Base-by-base conservation (phyloP, 2,113 vertebrate species). In the Geothlypis trichas region DNA sequence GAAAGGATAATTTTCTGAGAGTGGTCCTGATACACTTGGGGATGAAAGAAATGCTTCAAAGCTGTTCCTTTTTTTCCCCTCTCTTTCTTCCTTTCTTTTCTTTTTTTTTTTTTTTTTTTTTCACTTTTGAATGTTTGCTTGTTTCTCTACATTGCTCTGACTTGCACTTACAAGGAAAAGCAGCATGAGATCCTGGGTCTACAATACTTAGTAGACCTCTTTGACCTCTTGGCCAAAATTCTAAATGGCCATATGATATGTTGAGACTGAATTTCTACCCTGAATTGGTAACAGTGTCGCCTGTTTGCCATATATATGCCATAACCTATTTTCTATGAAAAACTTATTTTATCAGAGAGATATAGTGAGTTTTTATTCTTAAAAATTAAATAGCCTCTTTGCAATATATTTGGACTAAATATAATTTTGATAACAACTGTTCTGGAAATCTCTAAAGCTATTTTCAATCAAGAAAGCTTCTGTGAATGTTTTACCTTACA, bases 21-120 rank as follows among this genome's bases (percentile, higher is more conserved):
- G 12, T 74, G 10, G 8, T 54, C 31, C 22, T 67, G 42, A 77
- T 89, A 20, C 15, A 46, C n/a, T 54, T 1, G 4, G 5, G 8
- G 21, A 58, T 78, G 52, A 87, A 94, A 30, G 2, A 66, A 90
- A 55, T 71, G 9, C 9, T 84, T 81, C 33, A 92, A 72, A 81
- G 24, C 5, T 66, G 4, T 13, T 65, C 1, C 17, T 2, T 30
- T 20, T 18, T 1, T 0, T 2, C 4, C 5, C 4, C 3, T 4
- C 2, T 7, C 3, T 20, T 37, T 2, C 8, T 44, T 19, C 15
- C 1, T 10, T 35, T 21, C 5, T 13, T 18, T 41, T 10, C 15
- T 5, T 7, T 12, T 7, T 23, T 16, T 9, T 2, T 10, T 15
- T 18, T 11, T 13, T 19, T 16, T 22, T 10, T 9, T 3, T n/a